Evolutionary conservation across 1,140 invertebrate genomes (phyloP).

Genomic region (Wasmannia auropunctata): DNA sequence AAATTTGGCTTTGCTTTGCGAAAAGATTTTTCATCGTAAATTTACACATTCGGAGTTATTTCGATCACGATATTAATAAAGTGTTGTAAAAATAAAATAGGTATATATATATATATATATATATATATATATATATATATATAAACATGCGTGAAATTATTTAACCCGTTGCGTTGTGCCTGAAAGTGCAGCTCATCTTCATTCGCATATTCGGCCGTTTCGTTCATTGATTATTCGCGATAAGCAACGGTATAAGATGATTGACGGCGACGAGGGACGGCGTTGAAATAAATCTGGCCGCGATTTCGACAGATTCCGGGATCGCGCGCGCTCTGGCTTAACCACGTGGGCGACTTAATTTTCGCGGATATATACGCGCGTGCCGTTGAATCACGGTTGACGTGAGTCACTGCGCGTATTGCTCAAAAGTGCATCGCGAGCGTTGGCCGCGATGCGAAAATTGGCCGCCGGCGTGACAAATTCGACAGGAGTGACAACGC

Average conservation of each 20-base stretch:
- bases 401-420: conserved; percentile 57
- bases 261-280: conserved; percentile 6
- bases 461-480: conserved; percentile 57
- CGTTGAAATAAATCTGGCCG: conserved; percentile 54
- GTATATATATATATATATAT: background rate
- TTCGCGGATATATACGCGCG: conserved; percentile 41
- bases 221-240: conserved; percentile 49
- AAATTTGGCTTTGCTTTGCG: conserved; percentile 4
- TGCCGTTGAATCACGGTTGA: conserved; percentile 60
- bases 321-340: background rate
- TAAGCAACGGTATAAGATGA: too few species aligned
- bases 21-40: background rate
- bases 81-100: background rate
- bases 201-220: background rate
- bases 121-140: too few species aligned
- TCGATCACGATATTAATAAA: conserved; percentile 3
- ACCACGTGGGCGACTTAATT: conserved; percentile 66
- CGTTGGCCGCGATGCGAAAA: conserved; percentile 42
- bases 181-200: background rate
- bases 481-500: conserved; percentile 36
- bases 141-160: background rate
- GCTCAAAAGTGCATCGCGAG: conserved; percentile 36
- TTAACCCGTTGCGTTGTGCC: background rate
- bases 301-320: conserved; percentile 54
- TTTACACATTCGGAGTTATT: background rate